Conservation (phyloP, 2,888 invertebrate species). For the Phyto melanocephala region DNA sequence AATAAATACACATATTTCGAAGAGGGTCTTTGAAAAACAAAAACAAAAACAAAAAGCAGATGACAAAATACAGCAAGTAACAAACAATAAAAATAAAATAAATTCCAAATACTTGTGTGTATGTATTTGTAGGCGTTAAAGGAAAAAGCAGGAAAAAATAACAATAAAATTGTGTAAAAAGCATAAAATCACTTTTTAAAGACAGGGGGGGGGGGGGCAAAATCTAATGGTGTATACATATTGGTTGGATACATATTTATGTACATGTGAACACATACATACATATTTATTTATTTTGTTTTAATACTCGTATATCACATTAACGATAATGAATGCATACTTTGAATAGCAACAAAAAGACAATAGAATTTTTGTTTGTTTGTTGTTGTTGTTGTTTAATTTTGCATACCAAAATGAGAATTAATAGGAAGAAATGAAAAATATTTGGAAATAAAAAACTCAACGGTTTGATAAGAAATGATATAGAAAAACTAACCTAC, state of each 20-base stretch:
- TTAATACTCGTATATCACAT: slow-evolving; percentile 15
- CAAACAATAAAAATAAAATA: slow-evolving; percentile 44
- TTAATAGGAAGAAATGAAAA: neutral
- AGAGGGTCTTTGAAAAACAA: slow-evolving; percentile 11
- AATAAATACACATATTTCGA: slow-evolving; percentile 32
- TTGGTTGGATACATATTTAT: too few relatives aligned
- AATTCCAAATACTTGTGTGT: slow-evolving; percentile 44
- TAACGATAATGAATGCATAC: slow-evolving; percentile 33
- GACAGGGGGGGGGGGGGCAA: neutral
- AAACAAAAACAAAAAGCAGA: neutral
- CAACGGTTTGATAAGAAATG: neutral
- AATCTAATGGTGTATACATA: neutral
- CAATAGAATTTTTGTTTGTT: slow-evolving; percentile 14
- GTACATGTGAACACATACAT: too few relatives aligned
- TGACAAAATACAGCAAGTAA: neutral
- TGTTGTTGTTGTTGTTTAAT: slow-evolving; percentile 38
- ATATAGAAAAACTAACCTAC: slow-evolving; percentile 34
- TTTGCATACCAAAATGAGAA: slow-evolving; percentile 31
- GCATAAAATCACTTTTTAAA: slow-evolving; percentile 11
- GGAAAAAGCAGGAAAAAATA: neutral
- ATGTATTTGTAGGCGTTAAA: slow-evolving; percentile 18
- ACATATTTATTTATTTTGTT: neutral
- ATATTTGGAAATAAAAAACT: slow-evolving; percentile 18
- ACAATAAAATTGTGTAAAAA: neutral
- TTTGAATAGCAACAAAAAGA: slow-evolving; percentile 22